Percentiles rank a stretch among this genome's conserved stretches.
These are phyloP conservation scores for Schizopygopsis pylzovi DNA, from an alignment of 2,797 vertebrate species.

Conservation along the genomic window DNA sequence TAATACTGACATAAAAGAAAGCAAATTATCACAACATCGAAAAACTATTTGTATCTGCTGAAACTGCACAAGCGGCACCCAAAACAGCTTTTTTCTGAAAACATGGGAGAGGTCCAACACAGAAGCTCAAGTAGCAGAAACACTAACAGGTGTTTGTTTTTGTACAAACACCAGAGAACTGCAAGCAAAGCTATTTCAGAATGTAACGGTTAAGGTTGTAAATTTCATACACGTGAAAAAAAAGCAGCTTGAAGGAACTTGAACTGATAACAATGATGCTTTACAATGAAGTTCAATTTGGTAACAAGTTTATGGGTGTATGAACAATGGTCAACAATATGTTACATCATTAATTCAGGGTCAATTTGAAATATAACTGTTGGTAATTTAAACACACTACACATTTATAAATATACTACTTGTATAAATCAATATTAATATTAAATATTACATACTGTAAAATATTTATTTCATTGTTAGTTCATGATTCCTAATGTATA, in stretches of 20 bases:
- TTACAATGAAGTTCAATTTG: neutral
- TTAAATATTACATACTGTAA: neutral
- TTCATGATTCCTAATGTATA: neutral
- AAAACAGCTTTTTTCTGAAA: slow-evolving; percentile 29
- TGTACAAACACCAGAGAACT: slow-evolving; percentile 24
- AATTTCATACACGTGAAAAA: neutral
- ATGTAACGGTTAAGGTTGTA: neutral
- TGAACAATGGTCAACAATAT: too few relatives aligned
- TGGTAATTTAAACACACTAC: too few relatives aligned
- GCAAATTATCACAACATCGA: neutral
- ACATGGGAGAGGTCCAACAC: slow-evolving; percentile 10
- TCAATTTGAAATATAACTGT: neutral
- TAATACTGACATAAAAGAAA: slow-evolving; percentile 12
- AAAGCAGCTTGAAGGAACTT: neutral
- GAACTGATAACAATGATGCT: neutral
- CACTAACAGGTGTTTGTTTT: slow-evolving; percentile 33
- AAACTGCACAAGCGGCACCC: slow-evolving; percentile 19
- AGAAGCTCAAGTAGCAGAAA: neutral
- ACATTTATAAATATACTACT: neutral
- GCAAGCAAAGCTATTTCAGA: slow-evolving; percentile 24
- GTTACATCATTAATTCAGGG: too few relatives aligned
- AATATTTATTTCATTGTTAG: neutral
- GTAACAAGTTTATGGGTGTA: neutral
- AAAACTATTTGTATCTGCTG: slow-evolving; percentile 6
- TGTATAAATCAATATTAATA: neutral